These are phyloP conservation scores for Anisognathus igniventris DNA, from an alignment of 2,797 vertebrate genomes.

Conservation along the genomic window DNA sequence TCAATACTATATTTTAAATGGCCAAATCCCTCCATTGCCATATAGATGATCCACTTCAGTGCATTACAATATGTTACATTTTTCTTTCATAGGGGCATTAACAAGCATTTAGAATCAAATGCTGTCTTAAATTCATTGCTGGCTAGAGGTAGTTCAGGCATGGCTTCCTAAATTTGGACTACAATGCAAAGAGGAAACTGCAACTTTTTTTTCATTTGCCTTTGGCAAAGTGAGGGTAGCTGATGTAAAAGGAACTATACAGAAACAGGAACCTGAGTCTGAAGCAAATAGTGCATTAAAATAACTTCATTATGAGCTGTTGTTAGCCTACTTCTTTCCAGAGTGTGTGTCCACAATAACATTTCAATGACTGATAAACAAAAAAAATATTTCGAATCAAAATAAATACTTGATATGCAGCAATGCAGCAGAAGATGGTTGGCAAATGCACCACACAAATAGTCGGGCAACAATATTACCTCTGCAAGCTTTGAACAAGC, in stretches of 20 bases:
- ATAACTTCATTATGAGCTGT: neutral
- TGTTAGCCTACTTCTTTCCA: neutral
- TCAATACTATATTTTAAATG: neutral
- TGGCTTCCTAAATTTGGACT: neutral
- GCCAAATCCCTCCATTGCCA: neutral
- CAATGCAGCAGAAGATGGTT: neutral
- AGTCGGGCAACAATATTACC: neutral
- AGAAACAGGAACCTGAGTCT: neutral
- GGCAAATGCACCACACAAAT: neutral
- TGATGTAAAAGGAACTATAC: neutral
- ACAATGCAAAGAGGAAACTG: neutral
- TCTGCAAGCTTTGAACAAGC: neutral
- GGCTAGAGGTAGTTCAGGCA: neutral
- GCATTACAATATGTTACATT: neutral
- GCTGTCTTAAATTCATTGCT: neutral
- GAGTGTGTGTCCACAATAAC: neutral
- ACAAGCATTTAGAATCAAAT: neutral
- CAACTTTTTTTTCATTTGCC: neutral
- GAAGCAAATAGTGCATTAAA: neutral
- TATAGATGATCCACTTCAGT: accelerated
- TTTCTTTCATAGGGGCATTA: neutral
- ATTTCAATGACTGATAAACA: neutral
- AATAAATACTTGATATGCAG: neutral
- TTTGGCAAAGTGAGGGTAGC: neutral
- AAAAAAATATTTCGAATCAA: neutral